Base-by-base conservation (phyloP, 37 sponge, comb jelly and placozoan genomes). In the Halisarca cf. caerulea region DNA sequence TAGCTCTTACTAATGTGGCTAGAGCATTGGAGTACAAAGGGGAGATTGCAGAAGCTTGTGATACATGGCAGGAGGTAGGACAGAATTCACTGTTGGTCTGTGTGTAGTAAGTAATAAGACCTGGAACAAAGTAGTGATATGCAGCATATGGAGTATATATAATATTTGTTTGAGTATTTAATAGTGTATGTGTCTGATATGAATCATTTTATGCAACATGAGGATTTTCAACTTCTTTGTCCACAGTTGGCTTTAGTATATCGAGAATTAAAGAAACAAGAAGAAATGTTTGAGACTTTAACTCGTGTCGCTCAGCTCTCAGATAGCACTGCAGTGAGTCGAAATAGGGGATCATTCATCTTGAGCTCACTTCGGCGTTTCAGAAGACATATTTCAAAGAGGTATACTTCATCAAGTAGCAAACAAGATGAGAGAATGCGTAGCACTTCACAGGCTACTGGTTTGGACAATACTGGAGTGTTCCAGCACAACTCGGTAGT, bases 1-100 rank as follows among this genome's bases (percentile, higher is more conserved):
- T 87, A 38, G 94, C 94, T 28, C 88, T 93, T n/a, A 64, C 74
- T 11, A 89, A 87, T 60, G 81, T 93, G 34, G 90, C 94, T 18
- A 84, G 78, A 64, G 77, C 79, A 3, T 85, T 83, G 9, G 90
- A 93, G 40, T 82, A 80, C 70, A 81, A 85, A 81, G 88, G 80
- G 3, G 86, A 89, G 20, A 28, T 85, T 23, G 35, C 24, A 44
- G 83, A 85, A 45, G 94, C 94, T 25, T 82, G 79, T 44, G 94
- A 89, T 44, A 42, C 81, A 18, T 45, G 88, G 68, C 83, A 93
- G 43, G 45, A 36, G 58, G 94, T 93, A 61, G 75, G 89, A 36
- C 7, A 38, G 25, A 2, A n/a, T n/a, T n/a, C n/a, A n/a, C n/a
- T n/a, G n/a, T n/a, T n/a, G n/a, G n/a, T n/a, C n/a, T n/a, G n/a